Percentiles rank a stretch among this genome's conserved stretches.
Evolutionary conservation across 2,797 vertebrate species (phyloP).

Genomic region (Alca torda): DNA sequence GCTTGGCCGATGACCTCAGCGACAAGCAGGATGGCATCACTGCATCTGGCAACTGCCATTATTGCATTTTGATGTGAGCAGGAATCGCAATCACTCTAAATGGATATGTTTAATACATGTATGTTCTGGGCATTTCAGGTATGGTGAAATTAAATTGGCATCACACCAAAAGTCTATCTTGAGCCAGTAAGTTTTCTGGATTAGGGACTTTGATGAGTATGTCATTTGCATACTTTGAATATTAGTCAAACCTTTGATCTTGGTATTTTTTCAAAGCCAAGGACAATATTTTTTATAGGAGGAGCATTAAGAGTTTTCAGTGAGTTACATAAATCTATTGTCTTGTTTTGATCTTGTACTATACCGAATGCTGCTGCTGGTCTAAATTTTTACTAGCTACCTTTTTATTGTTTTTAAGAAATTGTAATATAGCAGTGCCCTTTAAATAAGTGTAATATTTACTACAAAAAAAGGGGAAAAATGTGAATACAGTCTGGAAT

Average conservation of each 20-base stretch:
- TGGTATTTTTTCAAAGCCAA: constrained; percentile 50
- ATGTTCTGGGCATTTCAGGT: background rate
- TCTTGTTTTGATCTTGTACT: constrained; percentile 35
- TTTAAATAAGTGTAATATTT: background rate
- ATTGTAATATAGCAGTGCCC: constrained; percentile 19
- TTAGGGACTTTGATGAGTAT: background rate
- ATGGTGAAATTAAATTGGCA: background rate
- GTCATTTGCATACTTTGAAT: background rate
- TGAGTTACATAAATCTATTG: background rate
- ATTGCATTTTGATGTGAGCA: background rate
- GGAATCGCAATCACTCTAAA: background rate
- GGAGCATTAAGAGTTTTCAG: background rate
- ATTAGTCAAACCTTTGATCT: background rate
- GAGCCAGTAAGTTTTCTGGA: background rate
- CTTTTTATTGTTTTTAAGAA: constrained; percentile 58
- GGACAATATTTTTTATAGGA: constrained; percentile 57
- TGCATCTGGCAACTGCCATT: background rate
- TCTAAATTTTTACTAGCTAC: constrained; percentile 40
- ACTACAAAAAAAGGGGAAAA: background rate
- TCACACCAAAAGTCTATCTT: background rate
- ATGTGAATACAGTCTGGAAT: background rate
- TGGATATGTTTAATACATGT: background rate
- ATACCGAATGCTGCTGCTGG: constrained; percentile 15
- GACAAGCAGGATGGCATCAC: background rate
- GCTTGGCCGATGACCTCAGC: background rate